These are phyloP conservation scores for Scytalopus superciliaris DNA, from an alignment of 2,113 vertebrate genomes.

Conservation along the genomic window DNA sequence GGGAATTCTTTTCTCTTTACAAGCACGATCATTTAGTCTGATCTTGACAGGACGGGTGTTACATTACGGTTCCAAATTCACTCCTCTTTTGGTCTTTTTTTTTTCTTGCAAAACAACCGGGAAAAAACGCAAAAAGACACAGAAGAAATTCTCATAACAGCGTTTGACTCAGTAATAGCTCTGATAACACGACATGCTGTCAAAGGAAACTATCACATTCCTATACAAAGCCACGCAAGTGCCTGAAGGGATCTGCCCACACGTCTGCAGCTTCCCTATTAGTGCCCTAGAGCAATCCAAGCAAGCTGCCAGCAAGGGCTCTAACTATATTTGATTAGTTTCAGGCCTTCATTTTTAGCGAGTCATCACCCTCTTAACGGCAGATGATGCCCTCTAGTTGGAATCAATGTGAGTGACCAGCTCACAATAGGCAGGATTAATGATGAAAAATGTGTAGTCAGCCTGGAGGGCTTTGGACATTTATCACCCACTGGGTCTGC, in stretches of 20 bases:
- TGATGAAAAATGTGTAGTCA: conserved; percentile 99
- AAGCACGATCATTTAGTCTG: background rate
- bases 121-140: background rate
- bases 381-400: conserved; percentile 86
- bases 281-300: conserved; percentile 37
- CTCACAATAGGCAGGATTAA: conserved; percentile 94
- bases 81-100: background rate
- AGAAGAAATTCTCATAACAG: background rate
- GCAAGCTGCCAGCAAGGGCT: conserved; percentile 57
- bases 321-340: conserved; percentile 77
- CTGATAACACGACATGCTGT: background rate
- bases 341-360: conserved; percentile 80
- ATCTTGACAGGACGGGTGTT: background rate
- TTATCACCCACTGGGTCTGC: conserved; percentile 86
- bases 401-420: conserved; percentile 90
- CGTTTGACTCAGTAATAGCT: background rate
- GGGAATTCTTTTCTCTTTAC: background rate
- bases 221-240: conserved; percentile 19
- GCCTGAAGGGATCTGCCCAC: conserved; percentile 38
- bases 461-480: conserved; percentile 83
- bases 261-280: conserved; percentile 21
- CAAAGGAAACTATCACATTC: conserved; percentile 43
- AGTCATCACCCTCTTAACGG: conserved; percentile 81
- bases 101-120: background rate
- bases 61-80: background rate